Percentiles rank a stretch among this genome's conserved stretches.
Evolutionary conservation across 2,113 vertebrate species (phyloP).

Genomic region (Emberiza fucata): DNA sequence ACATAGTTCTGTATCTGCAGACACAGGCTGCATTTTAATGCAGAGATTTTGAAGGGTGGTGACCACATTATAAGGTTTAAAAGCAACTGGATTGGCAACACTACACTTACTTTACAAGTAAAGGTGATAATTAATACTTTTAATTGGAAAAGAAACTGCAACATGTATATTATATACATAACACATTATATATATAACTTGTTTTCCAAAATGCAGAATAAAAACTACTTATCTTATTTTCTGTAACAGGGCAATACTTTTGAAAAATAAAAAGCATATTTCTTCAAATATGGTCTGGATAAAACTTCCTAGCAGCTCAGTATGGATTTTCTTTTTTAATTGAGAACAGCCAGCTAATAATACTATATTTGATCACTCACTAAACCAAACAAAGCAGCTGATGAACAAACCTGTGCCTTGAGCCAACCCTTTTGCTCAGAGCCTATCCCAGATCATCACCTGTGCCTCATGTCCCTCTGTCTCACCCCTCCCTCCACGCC

Average conservation of each 20-base stretch:
- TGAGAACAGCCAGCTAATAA: not conserved
- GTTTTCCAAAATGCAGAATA: not conserved
- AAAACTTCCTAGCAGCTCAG: not conserved
- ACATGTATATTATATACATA: not conserved
- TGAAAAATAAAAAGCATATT: not conserved
- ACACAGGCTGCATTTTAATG: not conserved
- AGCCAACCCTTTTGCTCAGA: not conserved
- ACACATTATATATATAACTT: too few relatives aligned
- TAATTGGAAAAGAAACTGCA: not conserved
- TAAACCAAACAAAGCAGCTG: not conserved
- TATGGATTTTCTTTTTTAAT: not conserved
- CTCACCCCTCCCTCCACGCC: not conserved
- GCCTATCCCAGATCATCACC: not conserved
- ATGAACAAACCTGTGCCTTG: not conserved
- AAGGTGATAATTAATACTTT: not conserved
- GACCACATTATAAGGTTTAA: not conserved
- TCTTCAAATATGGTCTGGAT: not conserved
- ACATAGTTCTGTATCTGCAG: not conserved
- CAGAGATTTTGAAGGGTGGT: not conserved
- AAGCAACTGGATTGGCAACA: not conserved
- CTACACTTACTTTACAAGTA: not conserved
- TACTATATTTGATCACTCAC: not conserved
- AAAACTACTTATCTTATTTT: not conserved
- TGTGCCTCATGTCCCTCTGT: not conserved
- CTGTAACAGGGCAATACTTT: not conserved